Evolutionary conservation across 2,797 vertebrate species (phyloP), one percentile per base, ranked within the genome.

Genomic region (Heliangelus exortis): DNA sequence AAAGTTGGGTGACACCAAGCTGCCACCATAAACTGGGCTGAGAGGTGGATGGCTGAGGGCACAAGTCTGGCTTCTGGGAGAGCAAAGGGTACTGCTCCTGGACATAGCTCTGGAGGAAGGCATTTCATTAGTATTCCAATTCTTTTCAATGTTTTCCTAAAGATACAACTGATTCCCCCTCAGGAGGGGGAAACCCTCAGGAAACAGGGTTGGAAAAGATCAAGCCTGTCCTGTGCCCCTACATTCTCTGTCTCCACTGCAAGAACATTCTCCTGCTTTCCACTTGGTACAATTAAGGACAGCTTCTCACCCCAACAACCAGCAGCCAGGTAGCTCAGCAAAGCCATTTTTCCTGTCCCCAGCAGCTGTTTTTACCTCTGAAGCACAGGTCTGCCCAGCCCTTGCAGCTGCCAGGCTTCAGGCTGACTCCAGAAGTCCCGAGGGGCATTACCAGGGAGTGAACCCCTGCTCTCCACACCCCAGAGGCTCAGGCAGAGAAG

Each of bases 401-500:
- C 1, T 0, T n/a, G 54, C 54, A 90, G 51, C n/a, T 74, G 39
- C 26, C 48, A 23, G 51, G 36, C 33, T 10, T 66, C 51, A 29
- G 2, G 0, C 0, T n/a, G 34, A 29, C 74, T 74, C 58, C 13
- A 41, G 1, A 29, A 61, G 48, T 9, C 47, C 22, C 47, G 20
- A 79, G 51, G 21, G 22, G 18, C 14, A 15, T 33, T 21, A 31
- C 16, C 8, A 19, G 19, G 31, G 33, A 7, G 25, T 5, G 57
- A 91, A 28, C 5, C 29, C 58, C 22, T 29, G 55, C n/a, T 47
- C 22, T 62, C 71, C 39, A 29, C 3, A 43, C 2, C 25, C 4
- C 0, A 5, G 1, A 0, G 0, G 0, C 41, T 72, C 71, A 28
- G 74, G 62, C 36, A 17, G 39, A 50, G 22, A 21, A 17, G 50